Conservation (phyloP, 2,888 invertebrate genomes). For the Cantharis flavilabris region DNA sequence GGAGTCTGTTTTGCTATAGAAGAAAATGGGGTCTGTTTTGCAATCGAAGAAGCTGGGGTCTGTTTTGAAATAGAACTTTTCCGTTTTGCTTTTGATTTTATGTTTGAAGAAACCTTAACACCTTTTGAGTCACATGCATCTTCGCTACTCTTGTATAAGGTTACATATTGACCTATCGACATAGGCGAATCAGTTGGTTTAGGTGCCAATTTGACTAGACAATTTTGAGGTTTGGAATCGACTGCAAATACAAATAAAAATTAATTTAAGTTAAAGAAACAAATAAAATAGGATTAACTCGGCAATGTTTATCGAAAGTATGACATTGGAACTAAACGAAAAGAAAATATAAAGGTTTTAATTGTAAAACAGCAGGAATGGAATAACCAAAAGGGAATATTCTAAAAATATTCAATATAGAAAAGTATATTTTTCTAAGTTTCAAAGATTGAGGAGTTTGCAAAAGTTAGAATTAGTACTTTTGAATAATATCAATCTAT, state of each 20-base stretch:
- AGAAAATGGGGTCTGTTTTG: too few species aligned
- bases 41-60: not conserved
- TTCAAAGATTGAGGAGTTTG: too few species aligned
- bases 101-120: not conserved
- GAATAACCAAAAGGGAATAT: too few species aligned
- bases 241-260: slow-evolving; percentile 2
- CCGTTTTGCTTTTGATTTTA: not conserved
- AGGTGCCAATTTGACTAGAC: slow-evolving; percentile 7
- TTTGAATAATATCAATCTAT: too few species aligned
- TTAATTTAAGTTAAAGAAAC: not conserved
- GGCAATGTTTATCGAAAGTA: too few species aligned
- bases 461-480: too few species aligned
- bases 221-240: slow-evolving; percentile 3
- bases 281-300: not conserved
- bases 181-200: not conserved
- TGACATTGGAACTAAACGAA: too few species aligned
- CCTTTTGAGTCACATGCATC: slow-evolving; percentile 5
- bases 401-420: too few species aligned
- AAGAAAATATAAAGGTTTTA: too few species aligned
- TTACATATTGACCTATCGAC: slow-evolving; percentile 30
- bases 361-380: too few species aligned
- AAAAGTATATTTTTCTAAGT: too few species aligned
- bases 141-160: slow-evolving; percentile 26
- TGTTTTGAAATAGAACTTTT: not conserved
- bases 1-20: not conserved